A percentile compares a stretch with the other conserved stretches of the same genome.
These are phyloP conservation scores for Protosalanx chinensis DNA, from an alignment of 2,797 vertebrate species.

Conservation along the genomic window DNA sequence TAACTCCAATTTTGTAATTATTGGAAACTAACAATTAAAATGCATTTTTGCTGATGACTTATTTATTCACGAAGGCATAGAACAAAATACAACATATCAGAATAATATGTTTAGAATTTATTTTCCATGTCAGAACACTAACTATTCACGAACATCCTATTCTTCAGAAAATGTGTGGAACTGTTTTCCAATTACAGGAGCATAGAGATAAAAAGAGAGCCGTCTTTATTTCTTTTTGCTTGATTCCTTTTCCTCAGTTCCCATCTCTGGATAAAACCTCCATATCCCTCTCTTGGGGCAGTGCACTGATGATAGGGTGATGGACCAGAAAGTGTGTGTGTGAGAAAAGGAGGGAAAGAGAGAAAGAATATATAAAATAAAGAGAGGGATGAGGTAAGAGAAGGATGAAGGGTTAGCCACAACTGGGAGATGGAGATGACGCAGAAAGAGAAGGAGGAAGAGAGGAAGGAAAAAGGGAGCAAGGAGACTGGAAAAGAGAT, in stretches of 20 bases:
- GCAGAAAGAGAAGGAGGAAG: conserved; percentile 4
- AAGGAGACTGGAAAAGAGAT: conserved; percentile 18
- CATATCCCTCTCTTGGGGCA: background rate
- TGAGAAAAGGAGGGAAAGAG: background rate
- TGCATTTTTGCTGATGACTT: too few relatives aligned
- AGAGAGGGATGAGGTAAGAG: background rate
- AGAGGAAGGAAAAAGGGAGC: conserved; percentile 1
- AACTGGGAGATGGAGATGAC: background rate
- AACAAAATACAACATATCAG: too few relatives aligned
- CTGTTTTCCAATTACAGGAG: background rate
- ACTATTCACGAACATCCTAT: background rate
- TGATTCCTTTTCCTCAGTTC: background rate
- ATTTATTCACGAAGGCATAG: too few relatives aligned
- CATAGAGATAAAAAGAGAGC: background rate
- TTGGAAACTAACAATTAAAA: too few relatives aligned
- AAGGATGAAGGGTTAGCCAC: conserved; percentile 25
- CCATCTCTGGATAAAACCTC: background rate
- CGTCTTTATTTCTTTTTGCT: background rate
- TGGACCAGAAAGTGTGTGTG: background rate
- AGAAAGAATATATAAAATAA: background rate
- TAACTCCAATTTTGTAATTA: too few relatives aligned
- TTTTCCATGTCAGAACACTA: background rate
- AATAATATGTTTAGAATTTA: too few relatives aligned
- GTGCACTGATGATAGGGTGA: background rate
- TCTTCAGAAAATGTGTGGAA: too few relatives aligned